Conservation (phyloP, 1,140 invertebrate species). For the Druon quercuslanigerum region DNA sequence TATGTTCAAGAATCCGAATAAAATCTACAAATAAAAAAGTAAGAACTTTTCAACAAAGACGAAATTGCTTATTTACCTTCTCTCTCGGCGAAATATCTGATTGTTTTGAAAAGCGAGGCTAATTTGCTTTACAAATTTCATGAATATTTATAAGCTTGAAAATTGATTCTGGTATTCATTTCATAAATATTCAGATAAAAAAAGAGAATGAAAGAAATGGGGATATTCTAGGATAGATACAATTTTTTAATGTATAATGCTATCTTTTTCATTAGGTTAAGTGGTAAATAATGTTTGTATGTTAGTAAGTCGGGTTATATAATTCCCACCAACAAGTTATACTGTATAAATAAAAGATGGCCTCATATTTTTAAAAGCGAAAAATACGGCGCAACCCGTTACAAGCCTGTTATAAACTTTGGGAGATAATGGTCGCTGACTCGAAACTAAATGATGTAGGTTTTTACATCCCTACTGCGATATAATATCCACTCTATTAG, state of each 20-base stretch:
- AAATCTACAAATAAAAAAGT: slow-evolving; percentile 64
- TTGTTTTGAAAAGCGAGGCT: neutral
- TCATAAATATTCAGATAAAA: too few relatives aligned
- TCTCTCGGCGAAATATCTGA: neutral
- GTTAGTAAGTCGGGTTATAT: neutral
- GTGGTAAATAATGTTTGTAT: too few relatives aligned
- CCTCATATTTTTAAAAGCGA: slow-evolving; percentile 63
- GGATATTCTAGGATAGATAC: too few relatives aligned
- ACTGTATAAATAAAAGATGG: slow-evolving; percentile 54
- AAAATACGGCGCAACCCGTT: slow-evolving; percentile 47
- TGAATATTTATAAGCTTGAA: slow-evolving; percentile 26
- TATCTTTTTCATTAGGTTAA: too few relatives aligned
- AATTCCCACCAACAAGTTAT: slow-evolving; percentile 16
- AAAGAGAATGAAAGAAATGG: too few relatives aligned
- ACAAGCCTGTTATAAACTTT: slow-evolving; percentile 34
- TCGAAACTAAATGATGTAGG: slow-evolving; percentile 62
- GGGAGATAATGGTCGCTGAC: slow-evolving; percentile 56
- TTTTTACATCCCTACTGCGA: slow-evolving; percentile 51
- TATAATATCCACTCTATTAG: slow-evolving; percentile 43
- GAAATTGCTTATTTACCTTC: slow-evolving; percentile 53
- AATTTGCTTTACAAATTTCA: neutral
- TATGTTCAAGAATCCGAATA: slow-evolving; percentile 52
- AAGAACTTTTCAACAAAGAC: slow-evolving; percentile 49
- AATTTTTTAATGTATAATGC: too few relatives aligned
- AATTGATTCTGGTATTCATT: slow-evolving; percentile 34